These are phyloP conservation scores for Melanostigma gelatinosum DNA, from an alignment of 2,113 vertebrate species.

Conservation along the genomic window DNA sequence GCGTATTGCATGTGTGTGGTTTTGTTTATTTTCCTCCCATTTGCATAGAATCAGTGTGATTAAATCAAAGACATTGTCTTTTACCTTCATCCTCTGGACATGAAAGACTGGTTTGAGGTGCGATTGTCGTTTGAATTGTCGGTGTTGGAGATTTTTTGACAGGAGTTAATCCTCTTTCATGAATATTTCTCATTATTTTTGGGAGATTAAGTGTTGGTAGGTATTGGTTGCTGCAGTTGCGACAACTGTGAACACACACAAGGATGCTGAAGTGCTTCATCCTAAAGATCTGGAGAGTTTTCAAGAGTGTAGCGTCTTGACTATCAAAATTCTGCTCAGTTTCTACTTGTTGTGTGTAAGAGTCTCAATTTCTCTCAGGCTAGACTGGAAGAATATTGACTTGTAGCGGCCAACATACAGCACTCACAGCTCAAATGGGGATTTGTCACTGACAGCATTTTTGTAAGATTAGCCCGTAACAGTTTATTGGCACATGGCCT, in stretches of 20 bases:
- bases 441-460: constrained; percentile 32
- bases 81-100: constrained; percentile 62
- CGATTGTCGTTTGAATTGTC: constrained; percentile 65
- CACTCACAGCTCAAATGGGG: constrained; percentile 27
- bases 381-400: constrained; percentile 22
- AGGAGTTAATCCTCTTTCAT: constrained; percentile 71
- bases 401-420: not conserved
- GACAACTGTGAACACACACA: constrained; percentile 49
- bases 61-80: constrained; percentile 49
- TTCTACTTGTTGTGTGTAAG: constrained; percentile 12
- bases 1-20: constrained; percentile 37
- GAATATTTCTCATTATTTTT: constrained; percentile 79
- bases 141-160: constrained; percentile 53
- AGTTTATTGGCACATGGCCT: constrained; percentile 50
- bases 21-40: constrained; percentile 26
- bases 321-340: constrained; percentile 27
- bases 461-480: constrained; percentile 46
- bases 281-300: constrained; percentile 8
- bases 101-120: constrained; percentile 68
- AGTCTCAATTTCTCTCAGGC: constrained; percentile 5
- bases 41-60: constrained; percentile 45
- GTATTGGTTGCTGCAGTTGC: constrained; percentile 27
- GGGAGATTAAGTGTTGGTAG: constrained; percentile 46
- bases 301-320: not conserved
- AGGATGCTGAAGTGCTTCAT: constrained; percentile 31